Percentiles rank a stretch among this genome's conserved stretches.
phyloP scores from a whole-genome alignment of 2,888 invertebrate species.

The Troilus luridus region DNA sequence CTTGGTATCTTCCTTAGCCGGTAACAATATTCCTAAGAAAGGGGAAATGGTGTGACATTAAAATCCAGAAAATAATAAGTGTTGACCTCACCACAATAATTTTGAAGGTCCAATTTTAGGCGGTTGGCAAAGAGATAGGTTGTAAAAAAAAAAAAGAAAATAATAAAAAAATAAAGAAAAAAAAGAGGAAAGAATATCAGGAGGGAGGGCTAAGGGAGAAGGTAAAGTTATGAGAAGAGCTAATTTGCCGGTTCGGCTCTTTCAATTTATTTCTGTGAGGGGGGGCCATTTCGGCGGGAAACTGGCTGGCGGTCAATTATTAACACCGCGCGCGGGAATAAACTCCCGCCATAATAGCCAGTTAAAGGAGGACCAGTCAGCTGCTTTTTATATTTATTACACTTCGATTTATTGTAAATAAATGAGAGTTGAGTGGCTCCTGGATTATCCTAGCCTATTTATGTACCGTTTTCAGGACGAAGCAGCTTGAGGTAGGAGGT shows the following conservation, averaged over 20 bases:
- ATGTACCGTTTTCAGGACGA: background rate
- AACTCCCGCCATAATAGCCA: slow-evolving; percentile 16
- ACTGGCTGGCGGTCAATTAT: slow-evolving; percentile 43
- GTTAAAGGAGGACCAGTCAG: slow-evolving; percentile 31
- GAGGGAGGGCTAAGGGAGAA: background rate
- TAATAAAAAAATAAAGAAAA: background rate
- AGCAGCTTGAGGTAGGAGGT: background rate
- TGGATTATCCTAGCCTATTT: background rate
- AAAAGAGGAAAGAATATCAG: slow-evolving; percentile 21
- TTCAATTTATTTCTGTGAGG: slow-evolving; percentile 24
- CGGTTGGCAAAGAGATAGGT: slow-evolving; percentile 13
- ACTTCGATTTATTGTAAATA: background rate
- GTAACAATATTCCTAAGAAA: background rate
- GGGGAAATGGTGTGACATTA: background rate
- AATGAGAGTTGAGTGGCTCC: background rate
- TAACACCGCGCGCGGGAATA: slow-evolving; percentile 38
- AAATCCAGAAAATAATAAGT: background rate
- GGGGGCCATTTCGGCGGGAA: slow-evolving; percentile 21
- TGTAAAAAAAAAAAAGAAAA: background rate
- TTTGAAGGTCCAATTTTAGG: slow-evolving; percentile 38
- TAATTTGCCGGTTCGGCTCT: slow-evolving; percentile 49
- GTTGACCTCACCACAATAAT: slow-evolving; percentile 45
- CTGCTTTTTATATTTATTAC: background rate
- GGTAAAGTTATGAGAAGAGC: slow-evolving; percentile 49
- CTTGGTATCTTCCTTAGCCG: background rate